These are phyloP conservation scores for Ips typographus DNA, from an alignment of 1,140 invertebrate genomes.

Conservation along the genomic window DNA sequence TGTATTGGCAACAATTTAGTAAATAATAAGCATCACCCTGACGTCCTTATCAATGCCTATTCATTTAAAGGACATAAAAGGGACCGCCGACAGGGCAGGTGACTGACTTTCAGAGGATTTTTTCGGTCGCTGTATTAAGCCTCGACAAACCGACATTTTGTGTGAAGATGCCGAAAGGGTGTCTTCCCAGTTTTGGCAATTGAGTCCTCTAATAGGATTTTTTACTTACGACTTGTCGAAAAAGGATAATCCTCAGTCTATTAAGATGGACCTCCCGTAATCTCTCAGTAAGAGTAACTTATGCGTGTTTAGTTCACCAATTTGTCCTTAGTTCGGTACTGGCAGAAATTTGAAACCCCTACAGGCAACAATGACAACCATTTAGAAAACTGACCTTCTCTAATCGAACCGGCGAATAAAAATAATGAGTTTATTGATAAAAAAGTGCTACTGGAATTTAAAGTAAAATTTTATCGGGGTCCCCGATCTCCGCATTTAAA, in stretches of 20 bases:
- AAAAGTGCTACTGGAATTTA: constrained; percentile 23
- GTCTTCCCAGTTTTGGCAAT: neutral
- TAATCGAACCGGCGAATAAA: constrained; percentile 4
- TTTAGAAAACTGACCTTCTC: neutral
- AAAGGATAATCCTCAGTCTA: neutral
- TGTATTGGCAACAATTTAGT: constrained; percentile 11
- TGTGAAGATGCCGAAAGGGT: constrained; percentile 3
- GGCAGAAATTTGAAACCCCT: no score
- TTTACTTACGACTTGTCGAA: neutral
- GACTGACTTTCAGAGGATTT: constrained; percentile 16
- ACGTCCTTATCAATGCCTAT: constrained; percentile 23
- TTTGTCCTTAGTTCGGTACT: no score
- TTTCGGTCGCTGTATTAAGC: constrained; percentile 6
- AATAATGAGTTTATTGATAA: constrained; percentile 9
- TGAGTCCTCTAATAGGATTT: neutral
- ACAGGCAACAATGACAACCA: neutral
- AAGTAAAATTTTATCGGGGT: constrained; percentile 13
- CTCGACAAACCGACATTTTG: constrained; percentile 2
- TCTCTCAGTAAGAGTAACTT: no score
- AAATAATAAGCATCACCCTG: constrained; percentile 21
- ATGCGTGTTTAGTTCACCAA: no score
- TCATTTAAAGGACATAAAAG: constrained; percentile 15
- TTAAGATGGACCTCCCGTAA: no score
- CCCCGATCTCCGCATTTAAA: constrained; percentile 16
- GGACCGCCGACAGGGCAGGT: constrained; percentile 16